phyloP scores from a whole-genome alignment of 2,888 invertebrate genomes.

The Plemyria rubiginata region DNA sequence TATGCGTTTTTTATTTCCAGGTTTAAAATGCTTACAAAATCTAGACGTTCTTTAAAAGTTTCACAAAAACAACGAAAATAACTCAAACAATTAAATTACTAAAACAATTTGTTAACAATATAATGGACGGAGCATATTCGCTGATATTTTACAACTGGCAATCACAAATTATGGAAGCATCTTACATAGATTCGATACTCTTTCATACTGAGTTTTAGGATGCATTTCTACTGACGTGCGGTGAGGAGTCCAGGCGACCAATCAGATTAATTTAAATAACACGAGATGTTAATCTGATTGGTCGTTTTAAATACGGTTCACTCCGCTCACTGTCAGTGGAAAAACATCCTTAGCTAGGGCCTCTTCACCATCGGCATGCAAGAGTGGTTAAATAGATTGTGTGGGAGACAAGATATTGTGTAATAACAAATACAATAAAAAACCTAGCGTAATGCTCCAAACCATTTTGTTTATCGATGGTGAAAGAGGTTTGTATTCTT shows the following conservation, averaged over 20 bases:
- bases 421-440: background rate
- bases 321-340: too few species aligned
- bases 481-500: slow-evolving; percentile 4
- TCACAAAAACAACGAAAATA: slow-evolving; percentile 23
- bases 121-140: slow-evolving; percentile 78
- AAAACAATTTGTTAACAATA: slow-evolving; percentile 48
- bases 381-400: background rate
- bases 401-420: background rate
- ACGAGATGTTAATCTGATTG: too few species aligned
- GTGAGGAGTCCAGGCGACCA: too few species aligned
- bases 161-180: slow-evolving; percentile 53
- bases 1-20: background rate
- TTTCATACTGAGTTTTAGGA: background rate
- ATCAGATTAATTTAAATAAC: too few species aligned
- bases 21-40: slow-evolving; percentile 9
- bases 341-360: background rate
- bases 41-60: slow-evolving; percentile 24
- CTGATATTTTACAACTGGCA: slow-evolving; percentile 56
- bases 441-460: background rate
- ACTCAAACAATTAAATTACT: slow-evolving; percentile 29
- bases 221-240: too few species aligned
- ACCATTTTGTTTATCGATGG: slow-evolving; percentile 3
- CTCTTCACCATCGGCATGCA: slow-evolving; percentile 1
- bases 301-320: too few species aligned
- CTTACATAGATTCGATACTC: slow-evolving; percentile 28